A percentile compares a stretch with the other conserved stretches of the same genome.
These are phyloP conservation scores for Merodon equestris DNA, from an alignment of 2,888 invertebrate genomes.

Conservation along the genomic window DNA sequence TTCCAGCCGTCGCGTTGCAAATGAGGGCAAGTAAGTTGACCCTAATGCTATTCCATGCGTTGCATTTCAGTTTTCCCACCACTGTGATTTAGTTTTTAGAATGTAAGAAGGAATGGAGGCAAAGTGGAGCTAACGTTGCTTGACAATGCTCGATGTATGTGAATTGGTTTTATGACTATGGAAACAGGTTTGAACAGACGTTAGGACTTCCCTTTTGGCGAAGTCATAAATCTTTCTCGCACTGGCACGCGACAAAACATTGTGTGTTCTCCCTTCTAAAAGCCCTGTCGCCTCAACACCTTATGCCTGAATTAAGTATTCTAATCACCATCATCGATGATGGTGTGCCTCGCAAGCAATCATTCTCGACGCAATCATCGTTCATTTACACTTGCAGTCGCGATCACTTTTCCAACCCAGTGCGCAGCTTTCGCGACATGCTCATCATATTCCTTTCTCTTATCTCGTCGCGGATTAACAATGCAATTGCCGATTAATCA, in stretches of 20 bases:
- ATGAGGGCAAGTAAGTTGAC: slow-evolving; percentile 39
- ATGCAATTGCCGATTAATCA: slow-evolving; percentile 46
- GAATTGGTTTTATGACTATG: neutral
- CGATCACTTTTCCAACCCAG: neutral
- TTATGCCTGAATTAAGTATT: slow-evolving; percentile 39
- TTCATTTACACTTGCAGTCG: neutral
- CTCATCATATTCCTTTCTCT: no score
- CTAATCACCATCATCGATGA: slow-evolving; percentile 31
- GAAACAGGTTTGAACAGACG: neutral
- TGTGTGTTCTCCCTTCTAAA: neutral
- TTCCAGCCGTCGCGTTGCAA: slow-evolving; percentile 19
- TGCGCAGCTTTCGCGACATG: no score
- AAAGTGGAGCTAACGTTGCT: slow-evolving; percentile 25
- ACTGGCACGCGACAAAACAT: slow-evolving; percentile 41
- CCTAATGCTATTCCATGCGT: slow-evolving; percentile 43
- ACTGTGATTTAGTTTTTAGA: slow-evolving; percentile 7
- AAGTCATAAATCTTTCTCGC: neutral
- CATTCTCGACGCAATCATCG: no score
- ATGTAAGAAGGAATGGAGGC: slow-evolving; percentile 4
- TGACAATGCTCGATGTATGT: slow-evolving; percentile 17
- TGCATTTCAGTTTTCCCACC: slow-evolving; percentile 24
- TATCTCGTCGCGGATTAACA: neutral
- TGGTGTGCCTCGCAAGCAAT: no score
- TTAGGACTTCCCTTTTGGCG: no score
- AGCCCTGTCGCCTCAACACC: slow-evolving; percentile 21